phyloP scores from a whole-genome alignment of 2,113 vertebrate species.

The Seriola dumerili region DNA sequence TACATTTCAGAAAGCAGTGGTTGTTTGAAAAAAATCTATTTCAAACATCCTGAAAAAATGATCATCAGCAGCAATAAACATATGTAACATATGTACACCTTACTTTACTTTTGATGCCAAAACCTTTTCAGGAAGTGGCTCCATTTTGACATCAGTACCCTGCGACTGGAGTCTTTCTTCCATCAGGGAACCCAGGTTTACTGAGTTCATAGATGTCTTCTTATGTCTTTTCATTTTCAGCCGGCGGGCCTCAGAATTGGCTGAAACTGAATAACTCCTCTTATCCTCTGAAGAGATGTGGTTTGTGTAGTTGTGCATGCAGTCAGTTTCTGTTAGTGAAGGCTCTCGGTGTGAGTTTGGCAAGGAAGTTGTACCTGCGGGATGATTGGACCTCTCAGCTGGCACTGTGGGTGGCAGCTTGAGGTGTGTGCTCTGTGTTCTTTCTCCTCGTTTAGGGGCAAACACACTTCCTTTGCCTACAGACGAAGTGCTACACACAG shows the following conservation, averaged over 20 bases:
- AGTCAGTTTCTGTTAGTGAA: background rate
- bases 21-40: background rate
- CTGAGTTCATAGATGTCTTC: slow-evolving; percentile 74
- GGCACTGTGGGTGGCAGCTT: slow-evolving; percentile 16
- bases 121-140: slow-evolving; percentile 90
- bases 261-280: slow-evolving; percentile 78
- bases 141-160: slow-evolving; percentile 87
- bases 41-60: background rate
- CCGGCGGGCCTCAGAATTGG: slow-evolving; percentile 84
- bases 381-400: background rate
- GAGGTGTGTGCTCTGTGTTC: slow-evolving; percentile 7
- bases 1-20: background rate
- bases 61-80: background rate
- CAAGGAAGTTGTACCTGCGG: background rate
- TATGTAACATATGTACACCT: background rate
- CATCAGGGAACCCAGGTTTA: slow-evolving; percentile 83
- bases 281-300: background rate
- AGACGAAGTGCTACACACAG: background rate
- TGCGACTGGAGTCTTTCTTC: slow-evolving; percentile 84
- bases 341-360: slow-evolving; percentile 1
- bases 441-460: background rate
- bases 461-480: background rate
- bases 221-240: slow-evolving; percentile 83
- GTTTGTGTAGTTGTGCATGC: slow-evolving; percentile 1
- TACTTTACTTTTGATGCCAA: background rate